Evolutionary conservation across 2,113 vertebrate species (phyloP).

Genomic region (Ctenodactylus gundi): DNA sequence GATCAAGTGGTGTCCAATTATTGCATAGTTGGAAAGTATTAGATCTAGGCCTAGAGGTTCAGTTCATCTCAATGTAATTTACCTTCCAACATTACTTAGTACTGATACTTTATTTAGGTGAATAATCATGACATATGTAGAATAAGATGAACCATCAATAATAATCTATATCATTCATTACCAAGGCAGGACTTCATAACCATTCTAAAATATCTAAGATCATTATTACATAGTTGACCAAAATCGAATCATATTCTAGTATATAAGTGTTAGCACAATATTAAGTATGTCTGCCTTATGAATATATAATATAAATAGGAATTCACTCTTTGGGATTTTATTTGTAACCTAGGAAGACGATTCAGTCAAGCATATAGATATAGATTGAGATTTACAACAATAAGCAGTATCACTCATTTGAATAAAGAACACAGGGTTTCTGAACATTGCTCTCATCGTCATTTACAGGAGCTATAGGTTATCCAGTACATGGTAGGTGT

Average conservation of each 20-base stretch:
- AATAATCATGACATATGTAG: background rate
- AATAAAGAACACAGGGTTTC: background rate
- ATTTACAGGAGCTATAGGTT: background rate
- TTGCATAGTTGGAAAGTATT: background rate
- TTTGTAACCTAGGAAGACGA: background rate
- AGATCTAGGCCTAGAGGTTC: background rate
- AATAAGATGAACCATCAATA: background rate
- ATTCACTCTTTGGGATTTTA: background rate
- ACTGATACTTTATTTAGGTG: background rate
- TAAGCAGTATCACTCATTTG: background rate
- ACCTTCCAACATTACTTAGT: background rate
- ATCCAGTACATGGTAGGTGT: background rate
- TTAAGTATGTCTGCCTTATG: background rate
- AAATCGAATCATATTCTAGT: no score
- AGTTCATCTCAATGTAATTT: background rate
- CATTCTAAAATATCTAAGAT: background rate
- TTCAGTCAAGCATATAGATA: slow-evolving; percentile 13
- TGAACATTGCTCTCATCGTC: background rate
- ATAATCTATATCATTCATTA: background rate
- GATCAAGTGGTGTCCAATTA: background rate
- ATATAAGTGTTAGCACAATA: background rate
- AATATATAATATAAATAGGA: background rate
- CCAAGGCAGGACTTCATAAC: background rate
- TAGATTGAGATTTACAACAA: background rate
- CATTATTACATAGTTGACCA: background rate